Evolutionary conservation across 2,113 vertebrate genomes (phyloP).

Genomic region (Capricornis sumatraensis): DNA sequence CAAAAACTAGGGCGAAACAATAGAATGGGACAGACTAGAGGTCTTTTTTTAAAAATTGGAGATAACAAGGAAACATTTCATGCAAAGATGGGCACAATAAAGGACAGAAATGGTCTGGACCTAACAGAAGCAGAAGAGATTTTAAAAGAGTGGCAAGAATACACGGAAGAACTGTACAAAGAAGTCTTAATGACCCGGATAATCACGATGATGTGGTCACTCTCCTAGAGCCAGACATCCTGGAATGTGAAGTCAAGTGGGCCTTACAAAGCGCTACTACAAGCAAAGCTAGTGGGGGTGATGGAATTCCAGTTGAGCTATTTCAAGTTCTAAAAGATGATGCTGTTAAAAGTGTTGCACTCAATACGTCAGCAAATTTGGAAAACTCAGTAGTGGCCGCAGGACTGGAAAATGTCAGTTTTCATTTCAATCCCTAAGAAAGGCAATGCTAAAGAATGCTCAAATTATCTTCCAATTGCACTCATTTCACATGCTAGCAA

Average conservation of each 20-base stretch:
- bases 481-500: neutral
- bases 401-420: neutral
- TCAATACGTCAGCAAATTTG: neutral
- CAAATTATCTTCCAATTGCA: neutral
- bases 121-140: neutral
- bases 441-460: neutral
- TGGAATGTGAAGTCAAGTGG: neutral
- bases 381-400: neutral
- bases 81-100: neutral
- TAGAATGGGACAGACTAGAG: neutral
- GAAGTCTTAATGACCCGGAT: neutral
- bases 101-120: neutral
- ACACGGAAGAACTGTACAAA: neutral
- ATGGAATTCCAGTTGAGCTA: neutral
- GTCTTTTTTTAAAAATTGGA: neutral
- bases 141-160: neutral
- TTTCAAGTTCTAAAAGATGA: neutral
- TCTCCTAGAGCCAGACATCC: neutral
- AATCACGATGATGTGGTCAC: neutral
- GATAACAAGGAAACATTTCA: neutral
- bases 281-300: neutral
- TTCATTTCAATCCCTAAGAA: neutral
- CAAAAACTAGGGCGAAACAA: neutral
- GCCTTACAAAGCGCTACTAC: neutral
- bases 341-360: neutral